Evolutionary conservation across 2,113 vertebrate species (phyloP), one percentile per base, ranked within the genome.

Genomic region (Ophiodon elongatus): DNA sequence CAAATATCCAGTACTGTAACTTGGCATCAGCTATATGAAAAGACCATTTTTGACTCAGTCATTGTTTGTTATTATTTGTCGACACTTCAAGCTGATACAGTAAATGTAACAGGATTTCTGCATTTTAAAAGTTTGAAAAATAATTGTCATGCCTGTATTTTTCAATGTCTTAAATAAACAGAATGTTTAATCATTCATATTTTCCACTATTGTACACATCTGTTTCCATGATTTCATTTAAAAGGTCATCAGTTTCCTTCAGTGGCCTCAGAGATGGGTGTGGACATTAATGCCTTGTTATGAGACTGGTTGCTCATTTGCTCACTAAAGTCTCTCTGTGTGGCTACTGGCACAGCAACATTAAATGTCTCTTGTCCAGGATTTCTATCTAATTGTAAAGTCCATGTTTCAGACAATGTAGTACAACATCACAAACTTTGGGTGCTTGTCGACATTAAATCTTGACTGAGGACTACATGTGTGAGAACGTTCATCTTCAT

Each of bases 341-440:
- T 29, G 41, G 59, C 25, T 68, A 82, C 76, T 84, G 47, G 43
- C 50, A 54, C 8, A 52, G 25, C 39, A 29, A 21, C 76, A 77
- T 66, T 41, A 76, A 47, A 19, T 45, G 25, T 6, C 56, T 65
- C 37, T 37, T 31, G 31, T 25, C 25, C 65, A 39, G 50, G 33
- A 23, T 21, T 79, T 67, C n/a, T 19, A 13, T 68, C 8, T 77
- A 66, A 77, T 54, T 39, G 72, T 47, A 47, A 47, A 47, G 45
- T 47, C 45, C 45, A 47, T 19, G 45, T 17, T 47, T 47, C 45
- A 47, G 45, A 47, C 17, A 19, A 4, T 45, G n/a, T 39, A 4
- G n/a, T 21, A 33, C 27, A 77, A 33, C 27, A 66, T 25, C 65
- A 76, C 13, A 13, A 60, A 1, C 37, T 75, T 68, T 39, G 17